A percentile compares a stretch with the other conserved stretches of the same genome.
These are phyloP conservation scores for Agrochola macilenta DNA, from an alignment of 2,888 invertebrate genomes.

Conservation along the genomic window DNA sequence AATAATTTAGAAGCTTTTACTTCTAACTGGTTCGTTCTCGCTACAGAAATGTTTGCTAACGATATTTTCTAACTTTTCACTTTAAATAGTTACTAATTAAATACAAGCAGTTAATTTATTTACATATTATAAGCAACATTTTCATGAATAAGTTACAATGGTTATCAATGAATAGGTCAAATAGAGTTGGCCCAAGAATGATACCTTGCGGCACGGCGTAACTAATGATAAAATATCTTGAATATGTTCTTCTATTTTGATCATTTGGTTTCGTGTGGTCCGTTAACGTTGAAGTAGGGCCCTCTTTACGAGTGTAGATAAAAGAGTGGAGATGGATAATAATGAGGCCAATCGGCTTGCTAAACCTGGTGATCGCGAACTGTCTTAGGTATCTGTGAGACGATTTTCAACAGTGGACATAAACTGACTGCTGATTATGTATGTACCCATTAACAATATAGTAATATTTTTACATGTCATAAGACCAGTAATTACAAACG, in stretches of 20 bases:
- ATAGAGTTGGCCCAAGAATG: slow-evolving; percentile 7
- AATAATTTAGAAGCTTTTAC: slow-evolving; percentile 34
- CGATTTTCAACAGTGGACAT: too few species aligned
- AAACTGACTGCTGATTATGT: not conserved
- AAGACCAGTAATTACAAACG: slow-evolving; percentile 27
- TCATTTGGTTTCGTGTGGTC: not conserved
- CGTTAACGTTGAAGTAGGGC: not conserved
- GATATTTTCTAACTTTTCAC: slow-evolving; percentile 34
- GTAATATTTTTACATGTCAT: slow-evolving; percentile 23
- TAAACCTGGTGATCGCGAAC: not conserved
- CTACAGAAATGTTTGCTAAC: slow-evolving; percentile 19
- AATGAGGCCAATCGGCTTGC: not conserved
- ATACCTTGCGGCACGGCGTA: slow-evolving; percentile 10
- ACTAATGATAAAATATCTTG: not conserved
- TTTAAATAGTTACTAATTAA: slow-evolving; percentile 3
- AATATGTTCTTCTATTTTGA: too few species aligned
- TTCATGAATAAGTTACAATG: not conserved
- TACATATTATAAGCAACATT: not conserved
- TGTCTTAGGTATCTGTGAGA: not conserved
- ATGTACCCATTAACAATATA: slow-evolving; percentile 2
- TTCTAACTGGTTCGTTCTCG: slow-evolving; percentile 37
- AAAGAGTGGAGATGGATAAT: not conserved
- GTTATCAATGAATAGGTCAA: not conserved
- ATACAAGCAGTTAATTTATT: slow-evolving; percentile 2
- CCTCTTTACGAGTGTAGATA: not conserved